phyloP scores from a whole-genome alignment of 2,888 invertebrate genomes.

The Drosophila austrosaltans region DNA sequence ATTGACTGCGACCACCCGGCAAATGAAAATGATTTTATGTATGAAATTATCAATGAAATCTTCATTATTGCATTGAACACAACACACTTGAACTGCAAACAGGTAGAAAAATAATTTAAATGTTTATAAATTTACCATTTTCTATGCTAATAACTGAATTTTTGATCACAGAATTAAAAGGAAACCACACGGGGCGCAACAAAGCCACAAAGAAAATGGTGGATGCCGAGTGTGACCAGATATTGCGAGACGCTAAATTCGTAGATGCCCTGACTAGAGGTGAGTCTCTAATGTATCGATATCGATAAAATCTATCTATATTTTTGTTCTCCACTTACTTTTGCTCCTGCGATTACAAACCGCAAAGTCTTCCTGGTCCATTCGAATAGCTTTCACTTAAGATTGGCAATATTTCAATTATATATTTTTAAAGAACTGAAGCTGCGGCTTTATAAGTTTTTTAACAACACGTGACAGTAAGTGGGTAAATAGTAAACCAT shows the following conservation, averaged over 20 bases:
- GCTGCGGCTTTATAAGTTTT: background rate
- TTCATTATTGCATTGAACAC: constrained; percentile 26
- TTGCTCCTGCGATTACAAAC: too few relatives aligned
- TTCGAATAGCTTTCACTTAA: too few relatives aligned
- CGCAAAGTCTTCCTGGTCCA: too few relatives aligned
- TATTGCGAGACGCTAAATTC: background rate
- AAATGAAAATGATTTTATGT: constrained; percentile 56
- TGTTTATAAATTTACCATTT: constrained; percentile 61
- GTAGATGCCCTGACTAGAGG: background rate
- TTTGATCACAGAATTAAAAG: constrained; percentile 70
- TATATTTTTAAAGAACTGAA: too few relatives aligned
- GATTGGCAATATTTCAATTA: too few relatives aligned
- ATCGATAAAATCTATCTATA: too few relatives aligned
- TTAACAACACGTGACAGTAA: background rate
- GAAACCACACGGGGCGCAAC: constrained; percentile 57
- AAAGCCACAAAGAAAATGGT: constrained; percentile 73
- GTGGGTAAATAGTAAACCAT: background rate
- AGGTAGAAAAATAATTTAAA: constrained; percentile 22
- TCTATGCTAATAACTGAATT: constrained; percentile 58
- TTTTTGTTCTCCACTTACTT: too few relatives aligned
- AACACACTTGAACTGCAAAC: constrained; percentile 45
- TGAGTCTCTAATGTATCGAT: background rate
- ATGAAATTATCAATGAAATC: constrained; percentile 63
- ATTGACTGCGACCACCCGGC: constrained; percentile 60
- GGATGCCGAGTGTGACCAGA: constrained; percentile 23